Evolutionary conservation across 2,888 invertebrate genomes (phyloP).

Genomic region (Apoderus coryli): DNA sequence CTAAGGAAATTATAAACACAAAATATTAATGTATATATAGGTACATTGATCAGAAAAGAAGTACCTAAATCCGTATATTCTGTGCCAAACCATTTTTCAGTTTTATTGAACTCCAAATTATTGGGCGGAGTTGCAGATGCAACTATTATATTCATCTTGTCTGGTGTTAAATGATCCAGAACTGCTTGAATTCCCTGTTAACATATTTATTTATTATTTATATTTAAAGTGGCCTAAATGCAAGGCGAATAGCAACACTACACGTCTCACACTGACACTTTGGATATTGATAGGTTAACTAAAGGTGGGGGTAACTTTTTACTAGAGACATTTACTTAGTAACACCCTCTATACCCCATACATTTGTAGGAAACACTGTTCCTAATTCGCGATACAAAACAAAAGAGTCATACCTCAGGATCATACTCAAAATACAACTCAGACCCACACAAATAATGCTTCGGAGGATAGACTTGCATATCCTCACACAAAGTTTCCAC

Average conservation of each 20-base stretch:
- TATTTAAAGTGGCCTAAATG: too few species aligned
- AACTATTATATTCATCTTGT: constrained; percentile 55
- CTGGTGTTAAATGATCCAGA: constrained; percentile 44
- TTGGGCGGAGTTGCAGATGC: constrained; percentile 44
- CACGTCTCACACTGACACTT: too few species aligned
- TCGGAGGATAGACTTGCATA: constrained; percentile 67
- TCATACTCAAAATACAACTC: constrained; percentile 64
- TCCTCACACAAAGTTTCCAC: constrained; percentile 63
- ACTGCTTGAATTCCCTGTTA: constrained; percentile 44
- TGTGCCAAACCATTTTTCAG: constrained; percentile 75
- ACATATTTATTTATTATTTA: too few species aligned
- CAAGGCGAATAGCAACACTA: too few species aligned
- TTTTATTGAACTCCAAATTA: constrained; percentile 40
- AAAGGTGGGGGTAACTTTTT: too few species aligned
- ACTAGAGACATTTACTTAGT: too few species aligned
- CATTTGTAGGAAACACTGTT: too few species aligned
- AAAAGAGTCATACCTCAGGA: constrained; percentile 45
- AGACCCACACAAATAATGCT: constrained; percentile 65
- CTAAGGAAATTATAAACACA: constrained; percentile 22
- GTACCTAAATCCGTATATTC: too few species aligned
- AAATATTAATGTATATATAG: constrained; percentile 1
- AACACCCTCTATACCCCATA: too few species aligned
- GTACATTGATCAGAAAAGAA: too few species aligned
- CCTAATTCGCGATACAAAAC: too few species aligned
- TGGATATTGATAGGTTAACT: too few species aligned